These are phyloP conservation scores for Eufriesea mexicana DNA, from an alignment of 1,140 invertebrate species.

Conservation along the genomic window DNA sequence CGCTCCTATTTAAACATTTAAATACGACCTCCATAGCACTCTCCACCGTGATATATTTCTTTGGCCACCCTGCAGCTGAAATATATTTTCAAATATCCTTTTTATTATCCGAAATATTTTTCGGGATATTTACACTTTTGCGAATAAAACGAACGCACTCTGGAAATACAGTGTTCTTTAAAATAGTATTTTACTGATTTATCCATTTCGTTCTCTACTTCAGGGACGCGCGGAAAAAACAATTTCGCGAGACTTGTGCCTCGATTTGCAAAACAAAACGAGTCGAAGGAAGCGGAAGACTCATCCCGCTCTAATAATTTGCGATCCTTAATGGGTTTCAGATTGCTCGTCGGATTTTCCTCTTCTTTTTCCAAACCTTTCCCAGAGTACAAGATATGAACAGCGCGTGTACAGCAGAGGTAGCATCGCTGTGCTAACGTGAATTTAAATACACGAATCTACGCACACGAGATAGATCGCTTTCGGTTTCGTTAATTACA, in stretches of 20 bases:
- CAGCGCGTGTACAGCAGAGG: neutral
- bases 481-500: constrained; percentile 11
- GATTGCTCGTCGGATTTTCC: neutral
- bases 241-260: neutral
- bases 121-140: too few species aligned
- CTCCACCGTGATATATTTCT: too few species aligned
- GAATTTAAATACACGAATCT: neutral
- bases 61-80: too few species aligned
- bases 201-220: too few species aligned
- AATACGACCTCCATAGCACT: too few species aligned
- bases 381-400: too few species aligned
- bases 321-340: constrained; percentile 11
- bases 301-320: constrained; percentile 2
- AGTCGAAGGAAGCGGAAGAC: neutral
- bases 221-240: neutral
- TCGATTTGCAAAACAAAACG: neutral
- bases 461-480: neutral
- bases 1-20: too few species aligned
- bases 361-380: neutral
- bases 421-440: neutral
- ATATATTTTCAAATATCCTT: neutral
- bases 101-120: too few species aligned
- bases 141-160: too few species aligned
- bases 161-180: too few species aligned
- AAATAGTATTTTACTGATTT: too few species aligned